Evolutionary conservation across 2,113 vertebrate genomes (phyloP), one percentile per base, ranked within the genome.

Genomic region (Alexandromys fortis): DNA sequence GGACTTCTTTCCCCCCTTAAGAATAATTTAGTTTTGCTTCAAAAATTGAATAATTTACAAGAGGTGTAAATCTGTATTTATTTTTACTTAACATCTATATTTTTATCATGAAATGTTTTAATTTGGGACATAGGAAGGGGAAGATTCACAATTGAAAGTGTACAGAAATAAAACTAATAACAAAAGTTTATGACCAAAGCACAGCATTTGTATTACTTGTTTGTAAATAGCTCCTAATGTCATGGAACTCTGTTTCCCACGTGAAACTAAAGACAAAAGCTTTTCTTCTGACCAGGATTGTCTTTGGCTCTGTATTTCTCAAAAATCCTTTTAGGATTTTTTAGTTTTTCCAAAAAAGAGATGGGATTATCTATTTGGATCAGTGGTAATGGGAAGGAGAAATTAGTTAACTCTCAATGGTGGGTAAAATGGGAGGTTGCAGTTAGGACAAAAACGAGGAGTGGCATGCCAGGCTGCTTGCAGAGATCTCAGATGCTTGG

Each of bases 381-480:
- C 82, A 75, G 12, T 76, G 52, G 45, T 87, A 97, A 94, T 58
- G 47, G 68, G 28, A 73, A 52, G 42, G 85, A 65, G 88, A 90
- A 95, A 94, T 94, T 95, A 96, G 93, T 89, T 91, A 90, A 77
- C 96, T 92, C 24, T 89, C 26, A 79, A 22, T 2, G 17, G 90
- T 58, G 91, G 45, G 17, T 93, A 65, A 86, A 96, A 93, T 45
- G 85, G 90, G 94, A 95, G 95, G 91, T 49, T 91, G 94, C 47
- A 63, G 5, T 95, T 95, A 97, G 97, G 97, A 96, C 96, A 94
- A 91, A 72, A 0, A 63, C 45, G 45, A 6, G 30, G 14, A 95
- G 58, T 95, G 92, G 78, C 90, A 97, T 61, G 91, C 89, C 92
- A 88, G 78, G 55, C 89, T 96, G 95, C 95, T 77, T 86, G 89